These are phyloP conservation scores for Meganola albula DNA, from an alignment of 2,888 invertebrate species.

Conservation along the genomic window DNA sequence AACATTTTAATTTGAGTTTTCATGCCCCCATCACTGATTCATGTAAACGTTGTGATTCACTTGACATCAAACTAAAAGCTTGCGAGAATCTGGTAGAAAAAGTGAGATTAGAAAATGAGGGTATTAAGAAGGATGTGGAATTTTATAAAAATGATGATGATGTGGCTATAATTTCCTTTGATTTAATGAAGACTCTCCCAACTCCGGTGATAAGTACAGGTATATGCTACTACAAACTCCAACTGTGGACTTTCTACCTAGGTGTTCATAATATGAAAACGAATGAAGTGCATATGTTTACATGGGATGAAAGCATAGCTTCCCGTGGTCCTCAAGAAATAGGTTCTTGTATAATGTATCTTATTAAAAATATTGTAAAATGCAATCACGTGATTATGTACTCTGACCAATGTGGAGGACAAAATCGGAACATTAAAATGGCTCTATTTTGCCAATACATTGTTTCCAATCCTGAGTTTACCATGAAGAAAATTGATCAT, in stretches of 20 bases:
- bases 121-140: conserved; percentile 1
- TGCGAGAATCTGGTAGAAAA: conserved; percentile 2
- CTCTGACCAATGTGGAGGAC: conserved; percentile 26
- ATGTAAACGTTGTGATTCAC: conserved; percentile 13
- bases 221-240: conserved; percentile 26
- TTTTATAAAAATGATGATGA: conserved; percentile 1
- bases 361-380: conserved; percentile 18
- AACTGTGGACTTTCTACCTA: conserved; percentile 23
- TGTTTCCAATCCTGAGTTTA: conserved; percentile 1
- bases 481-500: conserved; percentile 3
- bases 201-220: conserved; percentile 22
- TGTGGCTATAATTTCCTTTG: conserved; percentile 5
- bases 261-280: conserved; percentile 9
- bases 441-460: conserved; percentile 1
- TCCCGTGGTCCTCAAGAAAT: conserved; percentile 34
- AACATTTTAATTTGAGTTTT: conserved; percentile 12
- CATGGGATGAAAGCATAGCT: conserved; percentile 19
- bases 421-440: conserved; percentile 30
- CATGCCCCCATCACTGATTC: conserved; percentile 14
- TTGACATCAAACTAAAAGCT: conserved; percentile 5
- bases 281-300: conserved; percentile 12
- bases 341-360: conserved; percentile 29
- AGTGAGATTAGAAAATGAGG: conserved; percentile 3
- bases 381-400: conserved; percentile 19
- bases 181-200: conserved; percentile 14